Base-by-base conservation (phyloP, 2,113 vertebrate species). In the Psilopsiagon aymara region DNA sequence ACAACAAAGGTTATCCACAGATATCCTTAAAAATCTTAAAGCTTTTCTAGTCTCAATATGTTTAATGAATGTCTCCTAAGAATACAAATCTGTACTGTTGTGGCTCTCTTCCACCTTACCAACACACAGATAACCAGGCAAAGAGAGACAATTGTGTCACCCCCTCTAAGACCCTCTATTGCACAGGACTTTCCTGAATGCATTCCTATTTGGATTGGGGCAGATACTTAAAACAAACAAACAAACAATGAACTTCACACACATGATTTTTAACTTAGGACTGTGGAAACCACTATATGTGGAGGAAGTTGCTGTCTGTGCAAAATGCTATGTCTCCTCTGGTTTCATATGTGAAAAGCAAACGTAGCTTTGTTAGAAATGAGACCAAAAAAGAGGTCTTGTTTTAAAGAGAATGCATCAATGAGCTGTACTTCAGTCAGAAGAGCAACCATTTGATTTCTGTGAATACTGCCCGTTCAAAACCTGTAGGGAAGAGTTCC, bases 401-500 rank as follows among this genome's bases (percentile, higher is more conserved):
- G 31, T 86, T 96, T 94, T 82, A 79, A 87, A 51, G 60, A 70
- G 92, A 95, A 75, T 53, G 17, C 27, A 90, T 51, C 55, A 75
- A 2, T 31, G 41, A 91, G 29, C 71, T 85, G 37, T 74, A 93
- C 2, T 75, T 96, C 86, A 75, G 47, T 82, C 71, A 77, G 73
- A 88, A 77, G 53, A 80, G 39, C 68, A 94, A 44, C 16, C 55
- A 5, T 92, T 95, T 89, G 33, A 84, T 95, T 96, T 86, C 86
- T 52, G 27, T 86, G 63, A 97, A 94, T 84, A 66, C 60, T 78
- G 82, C 23, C 62, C 88, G 11, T 94, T 94, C 82, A 90, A 87
- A 92, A 51, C 44, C 39, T 44, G 57, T 43, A 92, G 89, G 91
- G 86, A 96, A 96, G 89, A 89, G 67, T 96, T 95, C 68, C 83